Conservation (phyloP, 2,113 vertebrate genomes). For the Petromus typicus region DNA sequence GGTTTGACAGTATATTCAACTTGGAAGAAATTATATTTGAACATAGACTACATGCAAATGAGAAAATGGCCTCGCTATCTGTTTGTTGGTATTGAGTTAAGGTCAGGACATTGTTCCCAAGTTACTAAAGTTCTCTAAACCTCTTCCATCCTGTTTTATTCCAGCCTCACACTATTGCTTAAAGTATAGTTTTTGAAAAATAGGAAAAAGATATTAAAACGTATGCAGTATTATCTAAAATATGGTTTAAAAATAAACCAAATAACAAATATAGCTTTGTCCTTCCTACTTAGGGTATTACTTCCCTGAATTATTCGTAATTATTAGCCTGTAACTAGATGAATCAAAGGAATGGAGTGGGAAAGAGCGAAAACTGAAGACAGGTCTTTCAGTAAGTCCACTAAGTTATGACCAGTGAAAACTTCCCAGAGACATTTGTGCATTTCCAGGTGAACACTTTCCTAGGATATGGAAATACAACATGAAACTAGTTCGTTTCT, state of each 20-base stretch:
- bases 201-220: neutral
- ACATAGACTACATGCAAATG: constrained; percentile 49
- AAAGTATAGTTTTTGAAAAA: constrained; percentile 21
- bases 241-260: neutral
- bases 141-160: constrained; percentile 17
- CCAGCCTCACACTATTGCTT: constrained; percentile 1
- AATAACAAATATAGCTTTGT: neutral
- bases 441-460: constrained; percentile 5
- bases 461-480: neutral
- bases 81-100: constrained; percentile 35
- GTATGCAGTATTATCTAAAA: neutral
- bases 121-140: neutral
- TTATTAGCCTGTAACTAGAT: neutral
- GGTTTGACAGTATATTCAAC: constrained; percentile 59
- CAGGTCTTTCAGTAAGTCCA: neutral
- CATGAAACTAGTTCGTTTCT: neutral
- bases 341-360: neutral
- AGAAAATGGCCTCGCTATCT: constrained; percentile 46
- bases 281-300: neutral
- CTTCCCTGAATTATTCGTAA: neutral
- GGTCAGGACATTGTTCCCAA: neutral
- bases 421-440: neutral
- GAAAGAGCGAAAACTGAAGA: neutral
- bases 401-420: neutral
- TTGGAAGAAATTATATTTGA: constrained; percentile 67